Conservation (phyloP, 2,113 vertebrate genomes). For the Protomyctophum bolini region DNA sequence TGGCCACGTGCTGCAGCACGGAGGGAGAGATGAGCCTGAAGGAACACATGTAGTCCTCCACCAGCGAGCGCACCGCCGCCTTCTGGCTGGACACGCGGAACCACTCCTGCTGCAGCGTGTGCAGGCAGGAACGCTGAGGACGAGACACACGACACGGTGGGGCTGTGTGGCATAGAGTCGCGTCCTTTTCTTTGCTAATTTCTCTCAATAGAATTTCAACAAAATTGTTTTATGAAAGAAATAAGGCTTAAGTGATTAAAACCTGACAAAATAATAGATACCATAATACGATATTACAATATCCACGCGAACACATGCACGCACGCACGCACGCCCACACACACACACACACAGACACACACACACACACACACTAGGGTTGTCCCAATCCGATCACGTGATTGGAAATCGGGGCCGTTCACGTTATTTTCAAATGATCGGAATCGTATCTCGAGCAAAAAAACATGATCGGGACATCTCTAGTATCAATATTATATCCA, state of each 20-base stretch:
- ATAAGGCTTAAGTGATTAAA: too few relatives aligned
- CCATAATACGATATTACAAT: not conserved
- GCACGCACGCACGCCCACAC: not conserved
- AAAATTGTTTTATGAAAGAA: too few relatives aligned
- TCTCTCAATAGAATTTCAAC: too few relatives aligned
- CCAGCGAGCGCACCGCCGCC: conserved; percentile 82
- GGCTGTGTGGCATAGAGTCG: too few relatives aligned
- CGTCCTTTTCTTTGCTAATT: too few relatives aligned
- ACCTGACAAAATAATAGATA: too few relatives aligned
- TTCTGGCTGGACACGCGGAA: conserved; percentile 95
- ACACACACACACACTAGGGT: not conserved
- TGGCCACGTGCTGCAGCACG: conserved; percentile 87
- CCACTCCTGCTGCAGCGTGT: conserved; percentile 94
- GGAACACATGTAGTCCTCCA: conserved; percentile 85
- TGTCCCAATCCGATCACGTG: too few relatives aligned
- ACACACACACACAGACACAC: not conserved
- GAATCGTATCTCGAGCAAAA: too few relatives aligned
- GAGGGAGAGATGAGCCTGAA: conserved; percentile 84
- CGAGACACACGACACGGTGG: conserved; percentile 39
- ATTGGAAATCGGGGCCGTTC: too few relatives aligned
- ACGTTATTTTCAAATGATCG: too few relatives aligned
- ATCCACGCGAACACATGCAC: not conserved
- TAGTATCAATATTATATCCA: too few relatives aligned
- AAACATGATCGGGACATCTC: too few relatives aligned
- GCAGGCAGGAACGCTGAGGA: conserved; percentile 88